A percentile compares a stretch with the other conserved stretches of the same genome.
phyloP scores from a whole-genome alignment of 2,113 vertebrate genomes.

The Zapornia atra region DNA sequence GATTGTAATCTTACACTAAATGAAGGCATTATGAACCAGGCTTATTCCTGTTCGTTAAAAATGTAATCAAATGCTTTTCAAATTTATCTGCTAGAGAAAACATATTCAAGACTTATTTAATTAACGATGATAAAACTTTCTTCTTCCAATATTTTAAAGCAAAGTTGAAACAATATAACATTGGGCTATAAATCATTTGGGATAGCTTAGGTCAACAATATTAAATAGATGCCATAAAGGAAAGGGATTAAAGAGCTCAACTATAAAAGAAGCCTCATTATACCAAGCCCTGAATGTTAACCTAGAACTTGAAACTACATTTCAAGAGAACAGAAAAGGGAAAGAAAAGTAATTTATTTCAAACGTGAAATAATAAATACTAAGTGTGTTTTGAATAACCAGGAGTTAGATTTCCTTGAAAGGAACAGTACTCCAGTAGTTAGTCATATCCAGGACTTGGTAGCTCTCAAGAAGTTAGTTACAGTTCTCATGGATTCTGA shows the following conservation, averaged over 20 bases:
- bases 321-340: neutral
- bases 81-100: conserved; percentile 37
- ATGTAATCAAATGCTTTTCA: conserved; percentile 16
- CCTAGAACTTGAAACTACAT: neutral
- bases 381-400: neutral
- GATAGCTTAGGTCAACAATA: conserved; percentile 30
- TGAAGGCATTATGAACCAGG: neutral
- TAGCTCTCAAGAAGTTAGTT: neutral
- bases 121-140: neutral
- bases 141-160: conserved; percentile 3
- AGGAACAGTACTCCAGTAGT: neutral
- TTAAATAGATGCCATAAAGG: conserved; percentile 12
- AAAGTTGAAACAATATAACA: conserved; percentile 20
- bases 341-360: neutral
- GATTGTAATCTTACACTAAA: conserved; percentile 27
- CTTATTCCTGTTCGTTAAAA: neutral
- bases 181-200: neutral
- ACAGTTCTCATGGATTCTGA: neutral
- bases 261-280: conserved; percentile 10
- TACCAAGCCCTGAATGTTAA: neutral
- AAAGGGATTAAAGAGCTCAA: conserved; percentile 34
- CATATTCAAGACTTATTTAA: conserved; percentile 41
- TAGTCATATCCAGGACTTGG: neutral
- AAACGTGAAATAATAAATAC: neutral
- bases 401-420: neutral